phyloP scores from a whole-genome alignment of 2,888 invertebrate species.

The Saturnia japonica region DNA sequence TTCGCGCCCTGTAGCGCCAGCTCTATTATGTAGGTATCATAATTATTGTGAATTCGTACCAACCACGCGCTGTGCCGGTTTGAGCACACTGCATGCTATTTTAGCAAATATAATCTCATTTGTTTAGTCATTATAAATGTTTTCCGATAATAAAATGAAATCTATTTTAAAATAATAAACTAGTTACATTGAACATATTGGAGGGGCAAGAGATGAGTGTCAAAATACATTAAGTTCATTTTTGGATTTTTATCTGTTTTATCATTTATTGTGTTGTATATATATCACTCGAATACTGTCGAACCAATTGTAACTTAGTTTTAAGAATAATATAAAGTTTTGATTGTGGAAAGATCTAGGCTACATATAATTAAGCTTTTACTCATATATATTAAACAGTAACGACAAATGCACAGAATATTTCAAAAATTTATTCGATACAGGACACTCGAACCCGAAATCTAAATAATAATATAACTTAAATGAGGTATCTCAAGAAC shows the following conservation, averaged over 20 bases:
- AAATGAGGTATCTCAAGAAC: not conserved
- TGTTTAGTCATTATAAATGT: not conserved
- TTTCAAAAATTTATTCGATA: no score
- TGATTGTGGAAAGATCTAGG: no score
- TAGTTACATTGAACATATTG: no score
- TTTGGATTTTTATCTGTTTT: not conserved
- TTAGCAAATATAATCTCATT: not conserved
- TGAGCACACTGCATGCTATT: conserved; percentile 21
- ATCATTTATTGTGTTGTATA: not conserved
- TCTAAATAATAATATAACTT: not conserved
- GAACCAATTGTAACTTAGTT: no score
- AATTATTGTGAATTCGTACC: conserved; percentile 36
- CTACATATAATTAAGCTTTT: no score
- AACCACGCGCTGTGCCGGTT: conserved; percentile 32
- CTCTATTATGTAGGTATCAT: conserved; percentile 21
- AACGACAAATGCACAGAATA: no score
- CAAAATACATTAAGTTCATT: no score
- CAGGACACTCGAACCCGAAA: no score
- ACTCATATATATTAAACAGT: no score
- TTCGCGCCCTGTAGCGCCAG: conserved; percentile 22
- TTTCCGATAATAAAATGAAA: not conserved
- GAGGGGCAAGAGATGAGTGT: no score
- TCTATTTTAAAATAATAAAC: no score
- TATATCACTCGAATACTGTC: not conserved
- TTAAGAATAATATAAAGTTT: no score